Evolutionary conservation across 1,140 invertebrate genomes (phyloP).

Genomic region (Scaptomyza graminum): DNA sequence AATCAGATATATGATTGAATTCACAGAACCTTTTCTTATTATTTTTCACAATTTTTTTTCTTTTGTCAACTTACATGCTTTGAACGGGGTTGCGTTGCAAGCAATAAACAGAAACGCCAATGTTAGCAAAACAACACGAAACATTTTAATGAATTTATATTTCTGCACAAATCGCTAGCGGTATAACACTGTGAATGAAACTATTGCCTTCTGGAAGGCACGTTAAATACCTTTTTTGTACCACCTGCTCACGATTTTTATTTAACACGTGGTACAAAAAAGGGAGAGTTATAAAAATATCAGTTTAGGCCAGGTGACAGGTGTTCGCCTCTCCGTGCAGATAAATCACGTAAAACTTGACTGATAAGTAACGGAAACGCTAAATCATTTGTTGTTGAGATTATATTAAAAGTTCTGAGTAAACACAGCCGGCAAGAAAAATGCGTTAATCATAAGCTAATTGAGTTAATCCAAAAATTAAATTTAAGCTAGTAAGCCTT

Average conservation of each 20-base stretch:
- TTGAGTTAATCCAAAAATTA: too few relatives aligned
- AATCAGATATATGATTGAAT: too few relatives aligned
- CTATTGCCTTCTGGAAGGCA: constrained; percentile 20
- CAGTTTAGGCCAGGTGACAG: constrained; percentile 38
- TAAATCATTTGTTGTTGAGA: constrained; percentile 12
- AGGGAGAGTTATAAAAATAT: too few relatives aligned
- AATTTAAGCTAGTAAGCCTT: not conserved
- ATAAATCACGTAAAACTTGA: constrained; percentile 43
- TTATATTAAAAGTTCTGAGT: constrained; percentile 31
- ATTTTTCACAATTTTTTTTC: not conserved
- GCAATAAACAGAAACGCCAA: constrained; percentile 24
- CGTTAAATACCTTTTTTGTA: constrained; percentile 74
- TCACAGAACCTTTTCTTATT: too few relatives aligned
- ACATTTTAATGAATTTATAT: constrained; percentile 24
- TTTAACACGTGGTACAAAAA: too few relatives aligned
- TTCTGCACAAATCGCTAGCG: constrained; percentile 18
- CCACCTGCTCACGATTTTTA: too few relatives aligned
- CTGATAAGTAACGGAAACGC: constrained; percentile 31
- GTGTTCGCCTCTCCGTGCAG: constrained; percentile 28
- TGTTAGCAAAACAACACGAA: constrained; percentile 48
- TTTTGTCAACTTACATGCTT: constrained; percentile 59
- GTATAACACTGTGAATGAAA: constrained; percentile 57
- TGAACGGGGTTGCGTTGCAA: constrained; percentile 33
- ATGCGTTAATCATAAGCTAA: constrained; percentile 6
- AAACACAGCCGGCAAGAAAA: constrained; percentile 33